These are phyloP conservation scores for Stegodyphus dumicola DNA, from an alignment of 1,140 invertebrate species.

Conservation along the genomic window DNA sequence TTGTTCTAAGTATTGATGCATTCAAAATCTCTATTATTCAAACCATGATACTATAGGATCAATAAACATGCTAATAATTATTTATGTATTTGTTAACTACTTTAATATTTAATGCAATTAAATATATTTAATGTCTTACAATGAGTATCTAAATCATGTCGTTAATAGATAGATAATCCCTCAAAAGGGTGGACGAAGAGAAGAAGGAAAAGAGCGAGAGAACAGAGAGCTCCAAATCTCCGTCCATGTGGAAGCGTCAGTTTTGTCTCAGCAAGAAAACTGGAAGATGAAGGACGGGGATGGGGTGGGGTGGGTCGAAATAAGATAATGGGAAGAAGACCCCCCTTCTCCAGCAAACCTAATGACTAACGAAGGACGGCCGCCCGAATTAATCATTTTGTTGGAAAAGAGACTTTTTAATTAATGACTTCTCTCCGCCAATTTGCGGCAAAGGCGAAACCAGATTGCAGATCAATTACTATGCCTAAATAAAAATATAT, in stretches of 20 bases:
- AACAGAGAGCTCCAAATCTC: background rate
- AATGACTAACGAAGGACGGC: constrained; percentile 35
- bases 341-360: background rate
- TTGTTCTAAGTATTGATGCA: too few species aligned
- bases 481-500: constrained; percentile 43
- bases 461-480: constrained; percentile 58
- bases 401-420: constrained; percentile 59
- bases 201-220: background rate
- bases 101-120: too few species aligned
- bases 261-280: constrained; percentile 49
- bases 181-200: background rate
- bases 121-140: too few species aligned
- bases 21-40: too few species aligned
- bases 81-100: too few species aligned
- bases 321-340: constrained; percentile 33
- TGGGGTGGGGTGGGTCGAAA: too few species aligned
- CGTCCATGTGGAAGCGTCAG: constrained; percentile 56
- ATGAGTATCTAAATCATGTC: background rate
- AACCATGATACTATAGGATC: too few species aligned
- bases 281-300: constrained; percentile 9
- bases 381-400: constrained; percentile 54
- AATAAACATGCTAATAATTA: too few species aligned
- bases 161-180: constrained; percentile 54
- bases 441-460: constrained; percentile 40
- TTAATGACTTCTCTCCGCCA: constrained; percentile 52